phyloP scores from a whole-genome alignment of 2,113 vertebrate genomes.

The Hypocryptadius cinnamomeus region DNA sequence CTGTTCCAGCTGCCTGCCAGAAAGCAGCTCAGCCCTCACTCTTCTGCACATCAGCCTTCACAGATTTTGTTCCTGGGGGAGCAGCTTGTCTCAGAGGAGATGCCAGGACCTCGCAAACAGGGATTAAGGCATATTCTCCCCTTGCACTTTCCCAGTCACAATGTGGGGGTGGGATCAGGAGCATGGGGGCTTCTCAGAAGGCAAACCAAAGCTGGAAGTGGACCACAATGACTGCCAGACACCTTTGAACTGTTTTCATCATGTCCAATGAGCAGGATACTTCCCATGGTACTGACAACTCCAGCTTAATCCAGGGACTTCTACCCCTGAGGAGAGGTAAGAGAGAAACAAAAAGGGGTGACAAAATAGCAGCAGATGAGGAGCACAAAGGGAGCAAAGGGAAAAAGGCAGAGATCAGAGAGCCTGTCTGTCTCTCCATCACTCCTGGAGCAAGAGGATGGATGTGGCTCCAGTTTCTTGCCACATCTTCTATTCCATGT shows the following conservation, averaged over 20 bases:
- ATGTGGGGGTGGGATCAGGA: background rate
- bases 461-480: background rate
- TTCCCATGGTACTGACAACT: background rate
- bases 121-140: background rate
- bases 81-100: background rate
- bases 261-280: fast-evolving
- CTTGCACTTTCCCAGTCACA: background rate
- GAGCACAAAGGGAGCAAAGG: background rate
- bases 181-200: background rate
- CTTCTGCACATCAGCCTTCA: background rate
- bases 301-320: background rate
- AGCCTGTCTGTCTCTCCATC: background rate
- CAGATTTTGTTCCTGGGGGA: background rate
- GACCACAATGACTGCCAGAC: background rate
- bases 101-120: background rate
- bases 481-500: background rate
- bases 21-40: background rate
- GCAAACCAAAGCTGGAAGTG: background rate
- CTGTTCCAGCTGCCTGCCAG: background rate
- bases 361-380: background rate
- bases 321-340: background rate
- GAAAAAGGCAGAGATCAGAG: background rate
- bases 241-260: background rate
- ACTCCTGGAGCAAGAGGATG: background rate
- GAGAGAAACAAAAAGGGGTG: background rate